A percentile compares a stretch with the other conserved stretches of the same genome.
Evolutionary conservation across 1,140 invertebrate species (phyloP).

Genomic region (Diprion similis): DNA sequence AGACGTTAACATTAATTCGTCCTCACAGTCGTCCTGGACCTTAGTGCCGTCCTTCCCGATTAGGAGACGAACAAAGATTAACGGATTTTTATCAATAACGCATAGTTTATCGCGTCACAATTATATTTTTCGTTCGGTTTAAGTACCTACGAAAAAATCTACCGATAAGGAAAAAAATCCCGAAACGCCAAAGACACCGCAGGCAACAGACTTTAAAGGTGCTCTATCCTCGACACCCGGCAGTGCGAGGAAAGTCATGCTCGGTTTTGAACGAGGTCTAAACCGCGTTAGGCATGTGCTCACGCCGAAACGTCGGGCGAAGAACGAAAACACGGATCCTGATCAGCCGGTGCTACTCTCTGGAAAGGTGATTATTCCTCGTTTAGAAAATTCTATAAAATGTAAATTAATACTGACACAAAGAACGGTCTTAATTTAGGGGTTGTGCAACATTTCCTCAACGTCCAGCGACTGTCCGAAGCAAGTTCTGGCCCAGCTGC

Average conservation of each 20-base stretch:
- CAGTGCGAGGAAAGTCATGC: slow-evolving; percentile 68
- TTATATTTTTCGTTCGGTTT: slow-evolving; percentile 17
- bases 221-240: slow-evolving; percentile 52
- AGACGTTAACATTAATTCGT: slow-evolving; percentile 15
- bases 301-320: slow-evolving; percentile 68
- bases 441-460: slow-evolving; percentile 77
- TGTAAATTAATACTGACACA: slow-evolving; percentile 3
- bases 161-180: slow-evolving; percentile 37
- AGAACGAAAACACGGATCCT: slow-evolving; percentile 41
- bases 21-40: slow-evolving; percentile 22
- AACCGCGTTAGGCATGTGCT: slow-evolving; percentile 73
- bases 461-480: slow-evolving; percentile 73
- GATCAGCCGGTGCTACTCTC: slow-evolving; percentile 55
- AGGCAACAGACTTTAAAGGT: slow-evolving; percentile 33
- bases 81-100: not conserved
- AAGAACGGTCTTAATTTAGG: slow-evolving; percentile 59
- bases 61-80: too few species aligned
- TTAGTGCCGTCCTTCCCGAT: not conserved
- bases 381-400: slow-evolving; percentile 19
- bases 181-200: slow-evolving; percentile 37
- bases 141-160: slow-evolving; percentile 47
- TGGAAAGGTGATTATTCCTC: slow-evolving; percentile 55
- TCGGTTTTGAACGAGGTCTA: slow-evolving; percentile 76
- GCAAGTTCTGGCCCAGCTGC: slow-evolving; percentile 69
- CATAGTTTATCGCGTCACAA: too few species aligned